Conservation (phyloP, 1,140 invertebrate genomes). For the Helicoverpa armigera region DNA sequence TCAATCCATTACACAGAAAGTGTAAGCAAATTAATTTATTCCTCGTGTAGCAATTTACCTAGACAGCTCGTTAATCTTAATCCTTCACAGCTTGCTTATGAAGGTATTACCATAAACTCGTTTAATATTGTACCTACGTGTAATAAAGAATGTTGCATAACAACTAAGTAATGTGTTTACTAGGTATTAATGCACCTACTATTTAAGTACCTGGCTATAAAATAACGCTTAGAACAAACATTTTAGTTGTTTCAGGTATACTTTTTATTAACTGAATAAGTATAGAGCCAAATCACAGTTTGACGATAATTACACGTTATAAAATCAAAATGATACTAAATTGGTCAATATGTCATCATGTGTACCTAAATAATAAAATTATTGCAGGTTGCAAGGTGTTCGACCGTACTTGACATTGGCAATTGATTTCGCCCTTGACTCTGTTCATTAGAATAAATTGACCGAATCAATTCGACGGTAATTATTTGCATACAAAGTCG, state of each 20-base stretch:
- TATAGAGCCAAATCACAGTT: no score
- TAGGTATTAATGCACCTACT: no score
- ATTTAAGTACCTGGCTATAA: no score
- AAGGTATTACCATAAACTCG: background rate
- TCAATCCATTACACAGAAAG: background rate
- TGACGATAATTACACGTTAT: no score
- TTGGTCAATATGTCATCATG: background rate
- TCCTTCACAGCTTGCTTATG: background rate
- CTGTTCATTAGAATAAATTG: constrained; percentile 9
- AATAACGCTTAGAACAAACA: no score
- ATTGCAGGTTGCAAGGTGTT: background rate
- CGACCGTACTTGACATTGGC: constrained; percentile 30
- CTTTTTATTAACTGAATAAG: no score
- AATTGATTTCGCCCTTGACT: constrained; percentile 14
- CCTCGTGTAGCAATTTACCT: background rate
- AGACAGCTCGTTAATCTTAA: constrained; percentile 17
- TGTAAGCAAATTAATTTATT: background rate
- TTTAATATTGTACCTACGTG: no score
- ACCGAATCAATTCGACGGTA: background rate
- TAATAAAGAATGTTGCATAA: no score
- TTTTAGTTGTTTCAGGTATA: no score
- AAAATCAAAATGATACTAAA: background rate
- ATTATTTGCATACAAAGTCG: background rate
- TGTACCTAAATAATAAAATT: background rate
- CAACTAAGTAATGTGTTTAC: no score